Conservation (phyloP, 2,797 vertebrate species). For the Acanthurus tractus region DNA sequence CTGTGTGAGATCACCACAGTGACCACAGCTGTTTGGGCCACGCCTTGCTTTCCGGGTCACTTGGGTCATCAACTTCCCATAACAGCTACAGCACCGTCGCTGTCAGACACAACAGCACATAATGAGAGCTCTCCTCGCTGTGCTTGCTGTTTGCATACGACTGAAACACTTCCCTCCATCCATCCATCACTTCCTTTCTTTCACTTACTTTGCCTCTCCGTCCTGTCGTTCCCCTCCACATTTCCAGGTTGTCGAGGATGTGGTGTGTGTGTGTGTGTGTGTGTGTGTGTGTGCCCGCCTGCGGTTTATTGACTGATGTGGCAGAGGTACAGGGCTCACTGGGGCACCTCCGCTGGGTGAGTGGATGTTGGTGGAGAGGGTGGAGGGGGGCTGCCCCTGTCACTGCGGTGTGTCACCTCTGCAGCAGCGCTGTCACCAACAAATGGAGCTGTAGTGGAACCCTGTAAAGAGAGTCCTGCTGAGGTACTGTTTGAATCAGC, state of each 20-base stretch:
- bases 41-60: constrained; percentile 92
- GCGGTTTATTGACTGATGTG: constrained; percentile 75
- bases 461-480: constrained; percentile 79
- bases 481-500: constrained; percentile 81
- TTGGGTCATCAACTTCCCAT: constrained; percentile 74
- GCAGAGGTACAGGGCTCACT: constrained; percentile 68
- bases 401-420: constrained; percentile 79
- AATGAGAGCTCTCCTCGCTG: constrained; percentile 72
- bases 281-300: constrained; percentile 50
- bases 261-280: constrained; percentile 21
- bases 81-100: constrained; percentile 70
- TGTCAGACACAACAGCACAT: constrained; percentile 76
- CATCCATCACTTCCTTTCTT: constrained; percentile 68
- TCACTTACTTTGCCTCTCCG: constrained; percentile 36
- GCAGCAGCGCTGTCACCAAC: constrained; percentile 79
- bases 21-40: constrained; percentile 94
- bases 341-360: constrained; percentile 72
- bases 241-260: constrained; percentile 46
- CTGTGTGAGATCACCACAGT: constrained; percentile 96
- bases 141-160: constrained; percentile 53
- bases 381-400: constrained; percentile 66
- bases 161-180: constrained; percentile 67
- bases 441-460: constrained; percentile 81
- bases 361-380: constrained; percentile 63
- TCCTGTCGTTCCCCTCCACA: constrained; percentile 47